phyloP scores from a whole-genome alignment of 2,888 invertebrate species.

The Noctua janthe region DNA sequence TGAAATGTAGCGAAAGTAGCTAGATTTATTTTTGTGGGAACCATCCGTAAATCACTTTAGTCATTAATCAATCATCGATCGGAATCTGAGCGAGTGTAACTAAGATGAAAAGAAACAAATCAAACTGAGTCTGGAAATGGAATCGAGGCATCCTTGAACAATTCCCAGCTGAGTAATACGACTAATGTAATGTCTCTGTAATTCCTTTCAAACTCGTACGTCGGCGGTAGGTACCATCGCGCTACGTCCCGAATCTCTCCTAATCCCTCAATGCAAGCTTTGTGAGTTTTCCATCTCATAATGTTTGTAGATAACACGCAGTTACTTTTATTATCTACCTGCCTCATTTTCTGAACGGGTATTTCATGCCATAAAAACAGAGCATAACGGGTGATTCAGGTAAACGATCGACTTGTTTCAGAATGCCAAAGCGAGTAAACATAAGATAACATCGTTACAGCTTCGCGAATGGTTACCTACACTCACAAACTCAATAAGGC shows the following conservation, averaged over 20 bases:
- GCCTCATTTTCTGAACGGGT: constrained; percentile 41
- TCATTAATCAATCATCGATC: constrained; percentile 61
- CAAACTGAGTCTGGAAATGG: constrained; percentile 38
- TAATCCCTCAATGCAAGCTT: constrained; percentile 67
- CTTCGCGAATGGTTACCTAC: constrained; percentile 46
- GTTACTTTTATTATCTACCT: constrained; percentile 64
- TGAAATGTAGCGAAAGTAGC: constrained; percentile 30
- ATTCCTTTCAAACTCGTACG: constrained; percentile 63
- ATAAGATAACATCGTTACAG: constrained; percentile 59
- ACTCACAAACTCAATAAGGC: constrained; percentile 50
- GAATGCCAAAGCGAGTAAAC: constrained; percentile 56
- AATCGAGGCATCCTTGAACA: constrained; percentile 54
- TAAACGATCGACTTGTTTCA: constrained; percentile 69
- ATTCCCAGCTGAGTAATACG: constrained; percentile 64
- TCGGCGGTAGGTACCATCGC: constrained; percentile 16
- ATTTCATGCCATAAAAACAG: constrained; percentile 63
- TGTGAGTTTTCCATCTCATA: constrained; percentile 64
- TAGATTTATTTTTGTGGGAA: constrained; percentile 41
- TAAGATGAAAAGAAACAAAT: constrained; percentile 45
- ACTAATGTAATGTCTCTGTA: constrained; percentile 69
- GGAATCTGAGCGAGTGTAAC: constrained; percentile 29
- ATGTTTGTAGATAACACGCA: constrained; percentile 58
- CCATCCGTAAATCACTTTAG: constrained; percentile 42
- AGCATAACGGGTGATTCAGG: constrained; percentile 61
- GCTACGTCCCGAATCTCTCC: constrained; percentile 40